A percentile compares a stretch with the other conserved stretches of the same genome.
phyloP scores from a whole-genome alignment of 2,113 vertebrate species.

The Blennius ocellaris region DNA sequence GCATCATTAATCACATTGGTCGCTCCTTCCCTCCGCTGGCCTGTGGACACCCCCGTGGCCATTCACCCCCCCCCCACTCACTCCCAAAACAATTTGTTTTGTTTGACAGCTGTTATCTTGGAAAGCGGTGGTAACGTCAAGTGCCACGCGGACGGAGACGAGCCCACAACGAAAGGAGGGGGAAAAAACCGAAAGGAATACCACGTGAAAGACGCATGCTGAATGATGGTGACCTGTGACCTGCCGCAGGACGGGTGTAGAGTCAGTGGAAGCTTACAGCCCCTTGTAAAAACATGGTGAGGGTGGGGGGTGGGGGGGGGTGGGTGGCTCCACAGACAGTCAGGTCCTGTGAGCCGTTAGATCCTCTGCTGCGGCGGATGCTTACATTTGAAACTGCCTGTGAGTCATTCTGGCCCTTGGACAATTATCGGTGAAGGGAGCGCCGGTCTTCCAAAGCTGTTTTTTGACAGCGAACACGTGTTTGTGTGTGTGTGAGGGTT shows the following conservation, averaged over 20 bases:
- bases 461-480: conserved; percentile 10
- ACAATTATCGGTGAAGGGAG: conserved; percentile 48
- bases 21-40: conserved; percentile 29
- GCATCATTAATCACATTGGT: conserved; percentile 67
- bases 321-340: conserved; percentile 34
- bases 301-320: conserved; percentile 44
- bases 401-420: conserved; percentile 52
- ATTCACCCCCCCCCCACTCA: conserved; percentile 14
- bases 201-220: conserved; percentile 59
- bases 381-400: conserved; percentile 50
- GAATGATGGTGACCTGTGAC: conserved; percentile 41
- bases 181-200: conserved; percentile 57
- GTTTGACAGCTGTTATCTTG: conserved; percentile 80
- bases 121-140: conserved; percentile 71
- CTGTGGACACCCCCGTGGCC: conserved; percentile 30
- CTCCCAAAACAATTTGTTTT: conserved; percentile 72
- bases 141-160: conserved; percentile 49
- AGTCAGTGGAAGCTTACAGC: conserved; percentile 48
- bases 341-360: conserved; percentile 33
- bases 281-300: conserved; percentile 60
- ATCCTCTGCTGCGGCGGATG: conserved; percentile 36
- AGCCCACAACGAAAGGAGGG: conserved; percentile 51
- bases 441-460: conserved; percentile 37
- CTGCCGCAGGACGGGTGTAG: conserved; percentile 30
- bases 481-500: conserved; percentile 9